Percentiles rank a stretch among this genome's conserved stretches.
phyloP scores from a whole-genome alignment of 2,113 vertebrate species.

The Indri indri region DNA sequence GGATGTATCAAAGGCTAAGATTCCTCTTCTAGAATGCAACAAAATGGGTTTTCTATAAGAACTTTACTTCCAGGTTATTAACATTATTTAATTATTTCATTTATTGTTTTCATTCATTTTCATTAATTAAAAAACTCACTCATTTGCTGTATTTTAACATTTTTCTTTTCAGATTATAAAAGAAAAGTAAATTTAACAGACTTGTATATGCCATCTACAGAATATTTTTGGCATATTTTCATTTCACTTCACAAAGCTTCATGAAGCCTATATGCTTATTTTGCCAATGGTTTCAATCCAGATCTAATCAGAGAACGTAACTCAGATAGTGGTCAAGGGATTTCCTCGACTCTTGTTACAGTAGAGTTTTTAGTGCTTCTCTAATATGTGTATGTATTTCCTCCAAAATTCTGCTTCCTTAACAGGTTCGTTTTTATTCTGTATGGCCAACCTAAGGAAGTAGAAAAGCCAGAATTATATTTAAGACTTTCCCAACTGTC shows the following conservation, averaged over 20 bases:
- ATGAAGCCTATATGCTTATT: not conserved
- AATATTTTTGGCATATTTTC: not conserved
- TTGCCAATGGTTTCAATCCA: not conserved
- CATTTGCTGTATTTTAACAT: not conserved
- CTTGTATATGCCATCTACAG: not conserved
- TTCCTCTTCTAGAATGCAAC: not conserved
- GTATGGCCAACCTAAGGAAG: slow-evolving; percentile 65
- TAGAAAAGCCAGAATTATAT: slow-evolving; percentile 72
- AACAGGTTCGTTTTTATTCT: slow-evolving; percentile 68
- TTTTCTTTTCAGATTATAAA: not conserved
- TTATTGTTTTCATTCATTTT: not conserved
- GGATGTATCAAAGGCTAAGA: not conserved
- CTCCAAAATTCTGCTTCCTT: slow-evolving; percentile 52
- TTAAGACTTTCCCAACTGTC: slow-evolving; percentile 75
- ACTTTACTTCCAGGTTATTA: not conserved
- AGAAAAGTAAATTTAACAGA: not conserved
- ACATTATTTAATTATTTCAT: not conserved
- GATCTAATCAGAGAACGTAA: not conserved
- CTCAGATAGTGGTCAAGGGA: not conserved
- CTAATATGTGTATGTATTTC: slow-evolving; percentile 6
- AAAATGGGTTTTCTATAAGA: not conserved
- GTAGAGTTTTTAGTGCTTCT: not conserved
- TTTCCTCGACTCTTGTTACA: not conserved
- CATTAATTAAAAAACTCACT: not conserved
- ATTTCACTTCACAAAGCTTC: not conserved